Conservation (phyloP, 2,797 vertebrate species). For the Pitangus sulphuratus region DNA sequence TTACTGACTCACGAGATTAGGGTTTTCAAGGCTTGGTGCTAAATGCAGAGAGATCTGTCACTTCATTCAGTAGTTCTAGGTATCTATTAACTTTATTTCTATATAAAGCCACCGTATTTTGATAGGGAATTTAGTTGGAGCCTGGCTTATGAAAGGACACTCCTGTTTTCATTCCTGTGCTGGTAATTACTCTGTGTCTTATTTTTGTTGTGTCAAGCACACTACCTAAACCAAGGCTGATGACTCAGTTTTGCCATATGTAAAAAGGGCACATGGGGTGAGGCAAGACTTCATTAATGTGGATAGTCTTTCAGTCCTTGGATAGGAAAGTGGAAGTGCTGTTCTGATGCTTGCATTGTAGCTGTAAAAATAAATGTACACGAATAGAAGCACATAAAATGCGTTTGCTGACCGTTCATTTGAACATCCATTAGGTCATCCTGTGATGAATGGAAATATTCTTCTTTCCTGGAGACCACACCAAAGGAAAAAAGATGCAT, state of each 20-base stretch:
- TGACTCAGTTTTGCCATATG: constrained; percentile 49
- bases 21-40: constrained; percentile 36
- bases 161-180: neutral
- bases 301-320: constrained; percentile 9
- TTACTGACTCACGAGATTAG: constrained; percentile 54
- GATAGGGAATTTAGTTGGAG: neutral
- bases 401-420: constrained; percentile 32
- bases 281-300: neutral
- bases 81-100: constrained; percentile 20
- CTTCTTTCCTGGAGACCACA: constrained; percentile 6
- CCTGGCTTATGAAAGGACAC: neutral
- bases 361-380: constrained; percentile 30
- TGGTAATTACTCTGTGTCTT: constrained; percentile 2
- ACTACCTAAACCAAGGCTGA: neutral
- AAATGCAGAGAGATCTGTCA: neutral
- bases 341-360: constrained; percentile 12
- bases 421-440: constrained; percentile 19
- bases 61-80: neutral
- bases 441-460: constrained; percentile 12
- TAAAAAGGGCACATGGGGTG: neutral
- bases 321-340: constrained; percentile 16
- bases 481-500: neutral
- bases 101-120: neutral
- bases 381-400: constrained; percentile 18
- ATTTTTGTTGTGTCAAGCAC: neutral